phyloP scores from a whole-genome alignment of 2,797 vertebrate genomes.

The Rhinella marina region DNA sequence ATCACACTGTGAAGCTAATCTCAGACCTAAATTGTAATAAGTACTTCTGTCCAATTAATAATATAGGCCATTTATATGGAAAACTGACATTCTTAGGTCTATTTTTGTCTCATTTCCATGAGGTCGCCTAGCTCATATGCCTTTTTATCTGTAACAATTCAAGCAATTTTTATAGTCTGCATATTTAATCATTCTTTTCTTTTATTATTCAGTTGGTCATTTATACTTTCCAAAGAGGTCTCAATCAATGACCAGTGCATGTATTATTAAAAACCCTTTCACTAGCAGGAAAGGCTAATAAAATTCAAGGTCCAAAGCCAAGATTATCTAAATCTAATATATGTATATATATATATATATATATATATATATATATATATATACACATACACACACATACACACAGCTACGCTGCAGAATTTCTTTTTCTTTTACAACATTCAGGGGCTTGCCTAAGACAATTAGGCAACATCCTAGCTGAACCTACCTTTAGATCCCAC shows the following conservation, averaged over 20 bases:
- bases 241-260: constrained; percentile 26
- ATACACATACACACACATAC: no score
- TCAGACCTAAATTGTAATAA: constrained; percentile 26
- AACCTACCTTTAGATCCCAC: no score
- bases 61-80: constrained; percentile 33
- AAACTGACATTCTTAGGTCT: constrained; percentile 29
- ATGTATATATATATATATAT: not conserved
- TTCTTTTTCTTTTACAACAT: no score
- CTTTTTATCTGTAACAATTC: constrained; percentile 48
- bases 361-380: no score
- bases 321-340: not conserved
- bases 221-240: constrained; percentile 23
- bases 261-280: constrained; percentile 25
- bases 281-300: not conserved
- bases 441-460: no score
- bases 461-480: no score
- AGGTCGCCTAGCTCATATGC: constrained; percentile 39
- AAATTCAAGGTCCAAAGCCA: not conserved
- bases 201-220: constrained; percentile 52
- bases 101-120: constrained; percentile 40
- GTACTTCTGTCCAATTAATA: constrained; percentile 18
- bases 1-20: not conserved
- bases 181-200: constrained; percentile 41
- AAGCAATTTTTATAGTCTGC: constrained; percentile 49
- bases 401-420: no score